Evolutionary conservation across 2,797 vertebrate species (phyloP), one percentile per base, ranked within the genome.

Genomic region (Danio jaintianensis): DNA sequence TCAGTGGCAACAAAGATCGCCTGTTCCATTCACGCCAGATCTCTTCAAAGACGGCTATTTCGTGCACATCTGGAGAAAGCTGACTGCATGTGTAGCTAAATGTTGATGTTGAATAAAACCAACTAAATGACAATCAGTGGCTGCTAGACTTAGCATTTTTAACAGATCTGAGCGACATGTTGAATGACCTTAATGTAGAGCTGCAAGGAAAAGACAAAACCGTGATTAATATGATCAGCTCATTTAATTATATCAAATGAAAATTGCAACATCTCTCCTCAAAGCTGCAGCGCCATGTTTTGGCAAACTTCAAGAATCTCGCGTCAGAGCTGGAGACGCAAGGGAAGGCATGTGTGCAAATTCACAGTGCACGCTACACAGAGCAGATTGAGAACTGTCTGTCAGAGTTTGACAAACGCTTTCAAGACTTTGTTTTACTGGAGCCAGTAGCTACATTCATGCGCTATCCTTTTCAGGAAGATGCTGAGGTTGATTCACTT

Each of bases 351-450:
- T 47, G 48, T 59, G 58, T 0, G 7, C 59, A 80, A 13, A 20
- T 80, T 5, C 64, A 53, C 5, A 55, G 61, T n/a, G 20, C 22
- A 64, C 3, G 13, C 20, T 64, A 66, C 74, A 62, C 13, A n/a
- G 13, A 75, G 50, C 71, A 81, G 36, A 67, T 59, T 53, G 63
- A 79, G 22, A 75, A 36, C 38, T 79, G 75, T 73, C 80, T 72
- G 58, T 78, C 67, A 78, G 74, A 78, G 58, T 64, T 80, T 56
- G 59, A 73, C 52, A 75, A 6, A 74, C 36, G 18, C 63, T 75
- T 80, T 80, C 62, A 80, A 80, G 70, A 81, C 71, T 80, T 80
- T 81, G 16, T 52, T 68, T 78, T 69, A 20, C 18, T 69, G 0
- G 43, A 70, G 16, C 66, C 42, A 70, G 5, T 81, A 11, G 13